Evolutionary conservation across 2,888 invertebrate genomes (phyloP), one percentile per base, ranked within the genome.

Genomic region (Pachycephus smyrnensis): DNA sequence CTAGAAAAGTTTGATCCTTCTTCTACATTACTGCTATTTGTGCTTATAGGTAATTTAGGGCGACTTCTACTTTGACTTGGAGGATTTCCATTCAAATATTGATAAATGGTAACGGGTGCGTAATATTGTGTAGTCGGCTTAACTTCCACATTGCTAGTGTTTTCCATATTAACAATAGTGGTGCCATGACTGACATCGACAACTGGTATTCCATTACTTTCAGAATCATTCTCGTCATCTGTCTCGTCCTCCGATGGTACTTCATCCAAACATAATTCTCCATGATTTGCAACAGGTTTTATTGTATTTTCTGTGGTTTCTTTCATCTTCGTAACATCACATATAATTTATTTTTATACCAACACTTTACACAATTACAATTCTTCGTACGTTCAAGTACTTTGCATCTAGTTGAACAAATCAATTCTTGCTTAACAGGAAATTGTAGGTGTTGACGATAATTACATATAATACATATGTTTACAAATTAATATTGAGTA

Each of bases 41-140:
- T 55, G 23, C 23, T 31, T 71, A 23, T 31, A 11, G 15, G 12
- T 11, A 33, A 71, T 30, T 15, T 71, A 15, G 31, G 12, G 3
- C 11, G 71, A 15, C 31, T 32, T 33, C 71, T 71, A 33, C 30
- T 32, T 32, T 40, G 55, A 55, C 15, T 73, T 31, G 12, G 30
- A 77, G 1, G 33, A 69, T 69, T 3, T 77, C 35, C 68, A 12
- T 92, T 92, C 90, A 91, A 91, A 77, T 92, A 92, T 79, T 92
- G 92, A 80, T 92, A 92, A 80, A 93, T 93, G 12, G 92, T 93
- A 9, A 93, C 93, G 23, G 93, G 92, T 40, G 93, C 93, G 82
- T 93, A 92, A 80, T 93, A 93, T 79, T 93, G 93, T 76, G 93
- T 93, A 89, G 93, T 92, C 35, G 93, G 92, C 1, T 93, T 93